Base-by-base conservation (phyloP, 2,797 vertebrate species). In the Parambassis ranga region DNA sequence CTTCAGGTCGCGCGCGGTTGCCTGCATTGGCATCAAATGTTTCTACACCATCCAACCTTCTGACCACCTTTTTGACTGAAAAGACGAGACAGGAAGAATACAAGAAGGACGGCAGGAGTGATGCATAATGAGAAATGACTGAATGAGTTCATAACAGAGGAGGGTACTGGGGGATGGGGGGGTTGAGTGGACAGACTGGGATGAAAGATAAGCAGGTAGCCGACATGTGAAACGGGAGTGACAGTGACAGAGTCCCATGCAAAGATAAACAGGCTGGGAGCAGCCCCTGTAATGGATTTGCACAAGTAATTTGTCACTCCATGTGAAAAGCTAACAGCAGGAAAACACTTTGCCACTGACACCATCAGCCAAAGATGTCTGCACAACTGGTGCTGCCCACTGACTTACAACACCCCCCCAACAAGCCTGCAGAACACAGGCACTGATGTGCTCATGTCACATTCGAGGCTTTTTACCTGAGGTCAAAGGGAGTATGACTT, bases 301-400 rank as follows among this genome's bases (percentile, higher is more conserved):
- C 77, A 77, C 81, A 6, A 72, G 79, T 70, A 56, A 87, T 89
- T 84, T 88, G 85, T 89, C 84, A 85, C 80, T 82, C 70, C 38
- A 35, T 4, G 75, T 82, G 83, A 81, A 85, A 76, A 72, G 64
- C 74, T 87, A 85, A 87, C 76, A 79, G 80, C 69, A 57, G 74
- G 72, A 63, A 56, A 75, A 71, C 71, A 62, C 65, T 75, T 64
- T 42, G 37, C 77, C 77, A 28, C 77, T 74, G 80, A 84, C 81
- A 83, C 84, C 59, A 75, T 66, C 16, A 48, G 52, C 69, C 56
- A 44, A 71, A 71, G 81, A 75, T 69, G 77, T 74, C 43, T 48
- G 14, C 26, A 49, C 68, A 65, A 49, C 52, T 42, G 62, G 18
- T 23, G 32, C 39, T 16, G 53, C 59, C 28, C 23, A 56, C 44